Evolutionary conservation across 2,888 invertebrate species (phyloP).

Genomic region (Cremastobaeus sp.): DNA sequence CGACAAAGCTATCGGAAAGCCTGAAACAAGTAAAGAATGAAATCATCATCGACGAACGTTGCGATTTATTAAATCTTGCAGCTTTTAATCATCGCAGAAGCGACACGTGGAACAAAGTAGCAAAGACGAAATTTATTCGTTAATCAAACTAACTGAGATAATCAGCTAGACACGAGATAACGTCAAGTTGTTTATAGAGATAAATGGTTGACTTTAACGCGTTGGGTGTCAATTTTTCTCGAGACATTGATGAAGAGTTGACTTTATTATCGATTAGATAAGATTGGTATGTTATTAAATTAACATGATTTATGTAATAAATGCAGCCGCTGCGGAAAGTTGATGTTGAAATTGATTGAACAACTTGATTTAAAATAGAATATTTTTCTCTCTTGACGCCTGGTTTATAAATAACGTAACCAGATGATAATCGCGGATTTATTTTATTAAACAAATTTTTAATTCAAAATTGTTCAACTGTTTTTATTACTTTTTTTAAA

Average conservation of each 20-base stretch:
- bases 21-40: constrained; percentile 68
- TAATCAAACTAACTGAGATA: neutral
- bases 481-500: too few species aligned
- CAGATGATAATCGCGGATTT: too few species aligned
- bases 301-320: constrained; percentile 10
- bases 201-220: constrained; percentile 10
- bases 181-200: constrained; percentile 17
- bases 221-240: constrained; percentile 13
- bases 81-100: neutral
- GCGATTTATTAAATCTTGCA: too few species aligned
- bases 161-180: constrained; percentile 11
- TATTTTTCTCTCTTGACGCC: too few species aligned
- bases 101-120: neutral
- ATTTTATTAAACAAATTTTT: too few species aligned
- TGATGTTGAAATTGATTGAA: too few species aligned
- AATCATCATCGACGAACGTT: constrained; percentile 2
- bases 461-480: too few species aligned
- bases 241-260: constrained; percentile 8
- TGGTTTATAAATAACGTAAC: too few species aligned
- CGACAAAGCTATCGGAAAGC: constrained; percentile 92
- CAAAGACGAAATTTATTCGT: constrained; percentile 8
- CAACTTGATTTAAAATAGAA: too few species aligned
- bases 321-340: neutral
- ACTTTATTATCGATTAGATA: constrained; percentile 25
- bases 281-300: constrained; percentile 21